Conservation (phyloP, 2,888 invertebrate species). For the Drosophila monieri region DNA sequence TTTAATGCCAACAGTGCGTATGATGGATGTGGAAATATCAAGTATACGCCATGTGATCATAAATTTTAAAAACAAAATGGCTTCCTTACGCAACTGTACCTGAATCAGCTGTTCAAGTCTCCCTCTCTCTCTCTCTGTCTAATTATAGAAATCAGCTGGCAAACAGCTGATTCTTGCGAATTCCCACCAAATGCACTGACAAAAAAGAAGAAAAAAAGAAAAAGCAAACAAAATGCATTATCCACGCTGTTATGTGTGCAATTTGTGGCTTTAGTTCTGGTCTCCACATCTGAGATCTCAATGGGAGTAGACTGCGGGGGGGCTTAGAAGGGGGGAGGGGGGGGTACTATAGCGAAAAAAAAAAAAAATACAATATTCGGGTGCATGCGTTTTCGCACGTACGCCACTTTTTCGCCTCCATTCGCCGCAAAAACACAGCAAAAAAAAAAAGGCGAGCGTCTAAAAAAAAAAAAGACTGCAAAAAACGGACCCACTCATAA, state of each 20-base stretch:
- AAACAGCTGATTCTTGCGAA: slow-evolving; percentile 35
- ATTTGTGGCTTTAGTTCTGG: slow-evolving; percentile 36
- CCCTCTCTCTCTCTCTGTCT: too few relatives aligned
- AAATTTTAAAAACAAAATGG: not conserved
- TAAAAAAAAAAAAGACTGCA: slow-evolving; percentile 8
- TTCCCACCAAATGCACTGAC: slow-evolving; percentile 15
- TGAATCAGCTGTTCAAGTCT: not conserved
- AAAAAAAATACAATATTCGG: slow-evolving; percentile 53
- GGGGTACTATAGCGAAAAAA: not conserved
- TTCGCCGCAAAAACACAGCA: slow-evolving; percentile 48
- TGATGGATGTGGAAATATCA: not conserved
- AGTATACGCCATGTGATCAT: not conserved
- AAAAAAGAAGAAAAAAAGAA: too few relatives aligned
- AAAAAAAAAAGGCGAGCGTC: slow-evolving; percentile 17
- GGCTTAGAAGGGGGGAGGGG: slow-evolving; percentile 22
- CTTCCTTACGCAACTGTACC: slow-evolving; percentile 2
- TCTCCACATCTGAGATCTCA: slow-evolving; percentile 25
- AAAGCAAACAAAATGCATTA: slow-evolving; percentile 12
- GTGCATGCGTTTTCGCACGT: slow-evolving; percentile 83
- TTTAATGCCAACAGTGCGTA: not conserved
- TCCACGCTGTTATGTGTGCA: slow-evolving; percentile 13
- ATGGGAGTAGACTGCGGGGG: slow-evolving; percentile 13
- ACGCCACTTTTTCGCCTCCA: slow-evolving; percentile 72
- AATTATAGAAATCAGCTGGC: slow-evolving; percentile 22
- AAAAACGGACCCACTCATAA: slow-evolving; percentile 20